phyloP scores from a whole-genome alignment of 1,140 invertebrate species.

The Macrotrachela quadricornifera region DNA sequence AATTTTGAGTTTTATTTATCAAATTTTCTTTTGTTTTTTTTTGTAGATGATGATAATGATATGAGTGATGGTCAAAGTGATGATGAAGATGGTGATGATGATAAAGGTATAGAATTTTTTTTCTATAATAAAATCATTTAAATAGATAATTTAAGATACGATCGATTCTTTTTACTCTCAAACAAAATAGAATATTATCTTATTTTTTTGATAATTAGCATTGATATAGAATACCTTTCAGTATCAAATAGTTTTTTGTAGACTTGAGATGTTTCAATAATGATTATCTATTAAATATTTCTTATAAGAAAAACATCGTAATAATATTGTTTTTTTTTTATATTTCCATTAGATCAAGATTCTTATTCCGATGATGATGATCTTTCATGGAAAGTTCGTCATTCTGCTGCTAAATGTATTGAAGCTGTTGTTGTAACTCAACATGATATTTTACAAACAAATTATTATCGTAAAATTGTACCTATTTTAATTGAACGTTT shows the following conservation, averaged over 20 bases:
- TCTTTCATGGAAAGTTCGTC: constrained; percentile 89
- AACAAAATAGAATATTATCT: too few relatives aligned
- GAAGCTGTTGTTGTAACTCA: constrained; percentile 77
- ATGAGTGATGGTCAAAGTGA: constrained; percentile 46
- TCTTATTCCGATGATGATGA: constrained; percentile 97
- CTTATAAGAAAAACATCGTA: constrained; percentile 12
- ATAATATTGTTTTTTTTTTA: constrained; percentile 18
- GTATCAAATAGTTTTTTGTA: too few relatives aligned
- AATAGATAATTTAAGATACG: too few relatives aligned
- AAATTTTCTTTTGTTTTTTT: too few relatives aligned
- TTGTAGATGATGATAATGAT: constrained; percentile 39
- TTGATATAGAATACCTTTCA: not conserved
- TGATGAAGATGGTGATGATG: constrained; percentile 47
- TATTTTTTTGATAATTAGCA: not conserved
- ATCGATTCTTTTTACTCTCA: too few relatives aligned
- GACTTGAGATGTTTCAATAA: constrained; percentile 32
- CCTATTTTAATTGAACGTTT: constrained; percentile 71
- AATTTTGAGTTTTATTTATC: too few relatives aligned
- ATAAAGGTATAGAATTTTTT: too few relatives aligned
- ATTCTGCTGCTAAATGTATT: constrained; percentile 85
- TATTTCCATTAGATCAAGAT: constrained; percentile 59
- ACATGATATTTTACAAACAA: constrained; percentile 56
- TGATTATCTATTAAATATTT: too few relatives aligned
- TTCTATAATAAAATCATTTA: too few relatives aligned
- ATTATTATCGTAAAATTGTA: constrained; percentile 68